Base-by-base conservation (phyloP, 2,888 invertebrate genomes). In the Caenorhabditis angaria region DNA sequence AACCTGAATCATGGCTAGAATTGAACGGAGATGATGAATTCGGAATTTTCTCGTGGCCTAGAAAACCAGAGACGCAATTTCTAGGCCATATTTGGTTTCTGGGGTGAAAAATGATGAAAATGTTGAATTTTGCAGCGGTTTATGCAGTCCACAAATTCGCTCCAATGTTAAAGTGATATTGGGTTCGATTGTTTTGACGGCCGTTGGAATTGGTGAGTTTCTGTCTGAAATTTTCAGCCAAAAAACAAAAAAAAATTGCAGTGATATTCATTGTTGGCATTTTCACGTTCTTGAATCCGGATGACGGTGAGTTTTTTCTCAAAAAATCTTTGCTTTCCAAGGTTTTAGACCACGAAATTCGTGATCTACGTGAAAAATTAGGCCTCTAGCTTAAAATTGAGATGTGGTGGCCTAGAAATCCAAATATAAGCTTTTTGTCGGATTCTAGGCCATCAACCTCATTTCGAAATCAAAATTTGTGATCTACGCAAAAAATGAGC, bases 91-190 rank as follows among this genome's bases (percentile, higher is more conserved):
- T 55, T 10, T 24, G 8, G 22, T 24, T 5, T 12, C 14, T 20
- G 12, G 22, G 57, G 5, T 20, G 22, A 54, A 28, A 22, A 28
- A 6, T 8, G 14, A 27, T 25, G 55, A 51, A 20, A 51, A 12
- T 12, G 18, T 22, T 54, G 12, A 27, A 4, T n/a, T 35, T 41
- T 83, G 47, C 76, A 84, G 84, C 61, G 79, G 77, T 50, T 51
- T 83, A 28, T 82, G 80, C 71, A 78, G 82, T 53, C 81, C 83
- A 14, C 74, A 78, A 27, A 60, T 86, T 2, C 73, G 80, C 35
- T 80, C 81, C 0, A 86, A 86, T 55, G 67, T 81, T n/a, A 74
- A 80, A 51, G 83, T 86, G 27, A 81, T 86, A 24, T 67, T 86
- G 27, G 85, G 82, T 3, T 83, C 83, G 8, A 61, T 82, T 1